phyloP scores from a whole-genome alignment of 1,140 invertebrate species.

The Oncopodura yosiiana region DNA sequence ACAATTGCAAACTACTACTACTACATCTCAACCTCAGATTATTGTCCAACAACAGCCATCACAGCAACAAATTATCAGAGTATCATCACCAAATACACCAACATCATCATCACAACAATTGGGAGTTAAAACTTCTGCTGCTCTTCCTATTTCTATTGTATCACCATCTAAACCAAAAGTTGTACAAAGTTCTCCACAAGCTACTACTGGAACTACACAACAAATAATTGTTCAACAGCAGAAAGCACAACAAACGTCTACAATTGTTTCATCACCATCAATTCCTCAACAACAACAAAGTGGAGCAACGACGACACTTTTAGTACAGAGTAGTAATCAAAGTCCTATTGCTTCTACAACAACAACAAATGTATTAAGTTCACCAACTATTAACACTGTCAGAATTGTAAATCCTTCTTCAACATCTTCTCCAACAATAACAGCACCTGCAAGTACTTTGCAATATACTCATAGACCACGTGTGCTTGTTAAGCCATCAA shows the following conservation, averaged over 20 bases:
- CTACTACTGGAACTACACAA: slow-evolving; percentile 1
- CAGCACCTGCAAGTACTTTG: slow-evolving; percentile 15
- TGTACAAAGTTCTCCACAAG: neutral
- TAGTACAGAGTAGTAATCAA: neutral
- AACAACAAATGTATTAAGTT: neutral
- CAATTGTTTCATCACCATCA: neutral
- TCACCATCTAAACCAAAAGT: slow-evolving; percentile 22
- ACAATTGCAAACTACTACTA: slow-evolving; percentile 28
- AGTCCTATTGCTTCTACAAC: neutral
- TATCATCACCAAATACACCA: neutral
- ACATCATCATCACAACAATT: neutral
- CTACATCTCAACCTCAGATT: slow-evolving; percentile 17
- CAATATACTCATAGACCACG: too few species aligned
- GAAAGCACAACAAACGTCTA: too few species aligned
- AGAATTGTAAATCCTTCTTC: neutral
- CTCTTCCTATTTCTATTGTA: slow-evolving; percentile 27
- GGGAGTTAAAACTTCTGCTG: neutral
- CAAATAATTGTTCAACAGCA: neutral
- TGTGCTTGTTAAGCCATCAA: too few species aligned
- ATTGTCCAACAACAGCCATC: slow-evolving; percentile 3
- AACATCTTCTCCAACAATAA: neutral
- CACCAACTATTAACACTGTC: too few species aligned
- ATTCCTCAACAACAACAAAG: slow-evolving; percentile 16
- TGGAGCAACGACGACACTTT: neutral
- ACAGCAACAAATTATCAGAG: slow-evolving; percentile 42